Evolutionary conservation across 1,140 invertebrate species (phyloP).

Genomic region (Heliconius eleuchia): DNA sequence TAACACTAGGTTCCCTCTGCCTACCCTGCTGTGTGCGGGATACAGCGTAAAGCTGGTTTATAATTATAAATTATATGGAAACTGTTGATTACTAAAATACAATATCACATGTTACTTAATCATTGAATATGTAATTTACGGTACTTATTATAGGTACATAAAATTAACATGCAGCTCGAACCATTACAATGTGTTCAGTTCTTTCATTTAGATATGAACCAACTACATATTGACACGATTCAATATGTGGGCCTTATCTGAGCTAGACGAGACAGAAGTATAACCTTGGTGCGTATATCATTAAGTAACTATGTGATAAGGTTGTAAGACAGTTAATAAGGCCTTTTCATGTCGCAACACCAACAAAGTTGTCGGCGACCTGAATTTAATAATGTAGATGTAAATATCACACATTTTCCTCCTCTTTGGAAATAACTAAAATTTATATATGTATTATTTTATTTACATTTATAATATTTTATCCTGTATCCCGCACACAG

Average conservation of each 20-base stretch:
- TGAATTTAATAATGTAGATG: background rate
- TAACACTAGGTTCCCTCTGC: no score
- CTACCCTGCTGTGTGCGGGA: no score
- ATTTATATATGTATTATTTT: background rate
- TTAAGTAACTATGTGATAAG: slow-evolving; percentile 16
- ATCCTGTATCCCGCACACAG: background rate
- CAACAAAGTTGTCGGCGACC: slow-evolving; percentile 14
- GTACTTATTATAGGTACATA: no score
- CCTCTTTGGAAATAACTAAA: background rate
- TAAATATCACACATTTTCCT: background rate
- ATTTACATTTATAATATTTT: background rate
- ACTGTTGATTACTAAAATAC: no score
- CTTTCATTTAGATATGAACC: no score
- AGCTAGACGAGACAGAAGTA: background rate
- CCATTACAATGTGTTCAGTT: no score
- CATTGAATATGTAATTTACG: no score
- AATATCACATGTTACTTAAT: no score
- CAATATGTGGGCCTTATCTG: background rate
- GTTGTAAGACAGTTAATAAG: slow-evolving; percentile 14
- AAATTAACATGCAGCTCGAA: no score
- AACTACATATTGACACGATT: no score
- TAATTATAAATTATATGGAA: no score
- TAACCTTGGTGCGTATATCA: background rate
- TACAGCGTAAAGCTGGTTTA: no score
- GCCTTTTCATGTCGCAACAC: slow-evolving; percentile 13